These are phyloP conservation scores for Syngnathus scovelli DNA, from an alignment of 2,113 vertebrate species.

Conservation along the genomic window DNA sequence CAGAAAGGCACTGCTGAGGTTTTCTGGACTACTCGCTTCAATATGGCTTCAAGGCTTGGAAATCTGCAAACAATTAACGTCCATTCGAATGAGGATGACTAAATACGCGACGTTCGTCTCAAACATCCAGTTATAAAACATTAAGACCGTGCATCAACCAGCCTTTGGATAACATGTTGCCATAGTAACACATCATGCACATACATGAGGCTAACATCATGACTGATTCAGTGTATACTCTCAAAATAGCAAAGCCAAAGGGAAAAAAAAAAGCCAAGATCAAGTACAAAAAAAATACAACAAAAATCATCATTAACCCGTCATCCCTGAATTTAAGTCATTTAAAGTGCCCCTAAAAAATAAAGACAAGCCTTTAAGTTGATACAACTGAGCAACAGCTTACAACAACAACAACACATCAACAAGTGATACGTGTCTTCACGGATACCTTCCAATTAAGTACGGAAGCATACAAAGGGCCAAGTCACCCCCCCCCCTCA, in stretches of 20 bases:
- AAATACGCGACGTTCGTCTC: background rate
- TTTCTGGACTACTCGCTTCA: background rate
- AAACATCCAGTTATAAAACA: background rate
- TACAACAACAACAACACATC: conserved; percentile 15
- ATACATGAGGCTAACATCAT: background rate
- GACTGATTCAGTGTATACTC: conserved; percentile 1
- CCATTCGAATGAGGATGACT: background rate
- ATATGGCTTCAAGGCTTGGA: background rate
- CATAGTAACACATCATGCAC: background rate
- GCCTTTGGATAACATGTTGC: conserved; percentile 1
- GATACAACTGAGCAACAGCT: conserved; percentile 4
- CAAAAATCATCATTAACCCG: background rate
- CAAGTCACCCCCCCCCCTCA: background rate
- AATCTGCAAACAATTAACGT: background rate
- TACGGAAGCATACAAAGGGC: conserved; percentile 22
- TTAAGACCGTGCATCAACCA: background rate
- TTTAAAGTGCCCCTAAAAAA: conserved; percentile 65
- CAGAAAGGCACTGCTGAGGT: conserved; percentile 33
- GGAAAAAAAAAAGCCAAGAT: background rate
- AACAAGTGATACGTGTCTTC: conserved; percentile 8
- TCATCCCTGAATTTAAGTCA: conserved; percentile 68
- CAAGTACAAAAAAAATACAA: background rate
- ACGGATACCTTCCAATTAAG: conserved; percentile 17
- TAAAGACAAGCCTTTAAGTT: conserved; percentile 8
- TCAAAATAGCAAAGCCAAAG: background rate